These are phyloP conservation scores for Thamnaconus septentrionalis DNA, from an alignment of 2,113 vertebrate species.

Conservation along the genomic window DNA sequence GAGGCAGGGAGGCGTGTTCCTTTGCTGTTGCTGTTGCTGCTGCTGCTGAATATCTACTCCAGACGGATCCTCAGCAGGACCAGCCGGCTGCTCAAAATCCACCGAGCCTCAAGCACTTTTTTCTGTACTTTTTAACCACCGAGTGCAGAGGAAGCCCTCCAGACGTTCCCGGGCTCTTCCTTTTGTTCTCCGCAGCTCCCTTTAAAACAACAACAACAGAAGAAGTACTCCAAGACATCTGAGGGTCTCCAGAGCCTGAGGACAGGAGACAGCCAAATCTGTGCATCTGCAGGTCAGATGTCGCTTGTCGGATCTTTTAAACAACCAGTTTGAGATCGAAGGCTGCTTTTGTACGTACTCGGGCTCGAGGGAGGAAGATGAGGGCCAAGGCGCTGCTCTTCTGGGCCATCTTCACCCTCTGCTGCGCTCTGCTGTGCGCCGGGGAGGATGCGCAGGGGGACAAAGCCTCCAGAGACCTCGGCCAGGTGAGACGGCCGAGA, in stretches of 20 bases:
- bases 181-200: slow-evolving; percentile 27
- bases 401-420: slow-evolving; percentile 33
- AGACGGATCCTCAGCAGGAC: slow-evolving; percentile 27
- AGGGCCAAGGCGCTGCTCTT: slow-evolving; percentile 47
- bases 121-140: neutral
- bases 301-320: slow-evolving; percentile 12
- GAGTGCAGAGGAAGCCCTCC: slow-evolving; percentile 26
- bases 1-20: too few relatives aligned
- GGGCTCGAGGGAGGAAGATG: slow-evolving; percentile 37
- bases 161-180: slow-evolving; percentile 20
- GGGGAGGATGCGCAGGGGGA: slow-evolving; percentile 6
- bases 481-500: slow-evolving; percentile 28
- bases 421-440: slow-evolving; percentile 42
- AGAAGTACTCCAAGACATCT: slow-evolving; percentile 9
- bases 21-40: slow-evolving; percentile 26
- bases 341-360: neutral
- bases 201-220: slow-evolving; percentile 1
- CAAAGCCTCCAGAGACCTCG: slow-evolving; percentile 7
- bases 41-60: slow-evolving; percentile 32
- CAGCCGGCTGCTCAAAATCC: slow-evolving; percentile 34
- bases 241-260: slow-evolving; percentile 12
- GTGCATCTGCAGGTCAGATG: slow-evolving; percentile 55
- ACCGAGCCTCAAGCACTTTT: slow-evolving; percentile 18
- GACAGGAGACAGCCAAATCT: neutral
- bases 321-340: slow-evolving; percentile 5